Evolutionary conservation across 2,888 invertebrate species (phyloP).

Genomic region (Trypoxylon attenuatum): DNA sequence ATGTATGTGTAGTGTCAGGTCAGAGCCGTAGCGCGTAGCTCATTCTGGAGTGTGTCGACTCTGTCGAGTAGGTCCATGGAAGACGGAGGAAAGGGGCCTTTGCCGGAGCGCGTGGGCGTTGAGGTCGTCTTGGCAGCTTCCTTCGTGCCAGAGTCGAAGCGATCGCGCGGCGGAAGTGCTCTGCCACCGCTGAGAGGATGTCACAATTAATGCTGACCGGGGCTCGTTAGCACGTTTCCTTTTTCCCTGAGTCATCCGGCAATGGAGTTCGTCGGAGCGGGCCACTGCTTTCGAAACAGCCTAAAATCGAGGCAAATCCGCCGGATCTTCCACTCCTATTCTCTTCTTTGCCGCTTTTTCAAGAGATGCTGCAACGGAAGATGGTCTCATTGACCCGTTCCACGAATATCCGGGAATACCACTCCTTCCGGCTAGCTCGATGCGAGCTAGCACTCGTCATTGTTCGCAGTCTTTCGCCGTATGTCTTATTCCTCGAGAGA

Average conservation of each 20-base stretch:
- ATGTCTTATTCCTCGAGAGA: too few relatives aligned
- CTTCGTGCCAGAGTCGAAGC: conserved; percentile 61
- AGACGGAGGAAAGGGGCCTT: conserved; percentile 45
- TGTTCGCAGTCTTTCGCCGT: too few relatives aligned
- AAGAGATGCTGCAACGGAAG: too few relatives aligned
- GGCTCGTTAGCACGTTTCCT: conserved; percentile 72
- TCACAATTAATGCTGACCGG: conserved; percentile 72
- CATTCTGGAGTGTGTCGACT: neutral
- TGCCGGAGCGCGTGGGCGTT: conserved; percentile 64
- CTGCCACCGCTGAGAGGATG: conserved; percentile 68
- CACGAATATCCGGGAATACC: too few relatives aligned
- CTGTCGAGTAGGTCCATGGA: neutral
- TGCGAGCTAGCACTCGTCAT: too few relatives aligned
- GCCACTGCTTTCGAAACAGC: neutral
- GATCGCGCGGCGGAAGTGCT: conserved; percentile 57
- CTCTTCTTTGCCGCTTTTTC: too few relatives aligned
- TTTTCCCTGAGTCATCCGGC: conserved; percentile 67
- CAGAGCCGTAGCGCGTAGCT: neutral
- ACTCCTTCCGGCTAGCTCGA: too few relatives aligned
- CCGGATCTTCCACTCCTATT: neutral
- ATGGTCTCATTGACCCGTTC: too few relatives aligned
- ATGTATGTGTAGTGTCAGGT: too few relatives aligned
- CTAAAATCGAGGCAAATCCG: too few relatives aligned
- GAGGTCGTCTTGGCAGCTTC: conserved; percentile 71
- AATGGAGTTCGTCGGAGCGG: conserved; percentile 37